phyloP scores from a whole-genome alignment of 2,888 invertebrate species.

The Euzophera pinguis region DNA sequence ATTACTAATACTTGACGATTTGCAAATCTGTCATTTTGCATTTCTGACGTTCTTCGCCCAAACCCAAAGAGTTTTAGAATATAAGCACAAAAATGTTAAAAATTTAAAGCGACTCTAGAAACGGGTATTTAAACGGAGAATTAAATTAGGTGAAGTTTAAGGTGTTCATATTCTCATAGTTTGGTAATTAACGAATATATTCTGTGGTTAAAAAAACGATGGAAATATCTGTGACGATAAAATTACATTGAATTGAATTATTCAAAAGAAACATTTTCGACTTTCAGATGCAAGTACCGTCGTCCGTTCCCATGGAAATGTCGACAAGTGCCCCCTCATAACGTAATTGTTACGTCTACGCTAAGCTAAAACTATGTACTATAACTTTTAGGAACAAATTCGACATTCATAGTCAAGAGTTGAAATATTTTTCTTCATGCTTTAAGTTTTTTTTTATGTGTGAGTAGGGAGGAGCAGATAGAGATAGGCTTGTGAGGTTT shows the following conservation, averaged over 20 bases:
- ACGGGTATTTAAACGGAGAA: too few relatives aligned
- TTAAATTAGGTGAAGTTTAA: conserved; percentile 30
- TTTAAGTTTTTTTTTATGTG: conserved; percentile 65
- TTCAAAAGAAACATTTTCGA: not conserved
- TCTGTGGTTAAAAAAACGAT: too few relatives aligned
- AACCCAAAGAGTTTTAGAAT: too few relatives aligned
- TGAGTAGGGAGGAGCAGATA: conserved; percentile 27
- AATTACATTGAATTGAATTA: not conserved
- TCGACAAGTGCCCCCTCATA: conserved; percentile 68
- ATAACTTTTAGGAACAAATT: conserved; percentile 74
- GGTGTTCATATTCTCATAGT: too few relatives aligned
- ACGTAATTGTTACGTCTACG: conserved; percentile 52
- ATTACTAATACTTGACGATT: too few relatives aligned
- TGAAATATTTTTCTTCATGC: conserved; percentile 66
- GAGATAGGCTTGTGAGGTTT: conserved; percentile 28
- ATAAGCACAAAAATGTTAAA: too few relatives aligned
- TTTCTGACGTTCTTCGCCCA: too few relatives aligned
- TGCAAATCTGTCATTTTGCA: too few relatives aligned
- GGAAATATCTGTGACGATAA: too few relatives aligned
- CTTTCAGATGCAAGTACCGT: conserved; percentile 46
- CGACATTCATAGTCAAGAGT: conserved; percentile 63
- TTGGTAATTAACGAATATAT: too few relatives aligned
- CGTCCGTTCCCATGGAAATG: conserved; percentile 56
- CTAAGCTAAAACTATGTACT: conserved; percentile 61
- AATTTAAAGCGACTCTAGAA: too few relatives aligned